phyloP scores from a whole-genome alignment of 2,797 vertebrate genomes.

The Gambusia yucatana region DNA sequence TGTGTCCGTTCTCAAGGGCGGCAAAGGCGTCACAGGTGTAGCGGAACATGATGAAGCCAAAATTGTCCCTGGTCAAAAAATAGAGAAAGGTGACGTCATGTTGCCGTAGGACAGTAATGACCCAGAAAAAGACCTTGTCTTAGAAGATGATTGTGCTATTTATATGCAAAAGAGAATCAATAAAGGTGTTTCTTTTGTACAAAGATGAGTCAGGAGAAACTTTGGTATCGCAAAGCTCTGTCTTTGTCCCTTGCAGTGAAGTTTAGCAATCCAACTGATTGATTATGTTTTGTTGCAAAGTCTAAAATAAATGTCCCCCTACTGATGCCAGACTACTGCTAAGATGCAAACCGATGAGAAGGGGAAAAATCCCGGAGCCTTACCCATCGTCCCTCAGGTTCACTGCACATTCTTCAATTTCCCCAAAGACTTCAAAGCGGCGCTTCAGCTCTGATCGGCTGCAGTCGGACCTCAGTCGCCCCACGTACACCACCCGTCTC shows the following conservation, averaged over 20 bases:
- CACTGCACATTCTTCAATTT: conserved; percentile 98
- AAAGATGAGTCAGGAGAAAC: conserved; percentile 49
- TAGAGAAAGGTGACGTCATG: conserved; percentile 66
- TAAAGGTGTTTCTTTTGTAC: conserved; percentile 68
- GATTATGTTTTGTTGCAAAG: background rate
- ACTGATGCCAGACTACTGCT: conserved; percentile 10
- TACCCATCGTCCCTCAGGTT: conserved; percentile 97
- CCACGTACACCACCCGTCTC: conserved; percentile 94
- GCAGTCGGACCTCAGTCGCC: conserved; percentile 92
- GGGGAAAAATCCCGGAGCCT: conserved; percentile 62
- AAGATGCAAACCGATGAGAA: conserved; percentile 25
- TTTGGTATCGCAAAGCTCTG: conserved; percentile 33
- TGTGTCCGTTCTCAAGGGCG: conserved; percentile 98
- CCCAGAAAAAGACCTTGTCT: conserved; percentile 44
- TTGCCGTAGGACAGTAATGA: conserved; percentile 52
- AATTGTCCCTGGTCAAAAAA: conserved; percentile 89
- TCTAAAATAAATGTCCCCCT: conserved; percentile 11
- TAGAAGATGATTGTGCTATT: conserved; percentile 64
- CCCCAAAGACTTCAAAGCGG: conserved; percentile 98
- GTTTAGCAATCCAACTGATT: conserved; percentile 7
- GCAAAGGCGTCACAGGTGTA: conserved; percentile 98
- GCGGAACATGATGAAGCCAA: conserved; percentile 99
- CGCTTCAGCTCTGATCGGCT: conserved; percentile 93
- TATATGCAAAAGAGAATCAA: conserved; percentile 79
- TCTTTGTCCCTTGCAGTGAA: conserved; percentile 26